Conservation (phyloP, 2,113 vertebrate species). For the Progne subis region DNA sequence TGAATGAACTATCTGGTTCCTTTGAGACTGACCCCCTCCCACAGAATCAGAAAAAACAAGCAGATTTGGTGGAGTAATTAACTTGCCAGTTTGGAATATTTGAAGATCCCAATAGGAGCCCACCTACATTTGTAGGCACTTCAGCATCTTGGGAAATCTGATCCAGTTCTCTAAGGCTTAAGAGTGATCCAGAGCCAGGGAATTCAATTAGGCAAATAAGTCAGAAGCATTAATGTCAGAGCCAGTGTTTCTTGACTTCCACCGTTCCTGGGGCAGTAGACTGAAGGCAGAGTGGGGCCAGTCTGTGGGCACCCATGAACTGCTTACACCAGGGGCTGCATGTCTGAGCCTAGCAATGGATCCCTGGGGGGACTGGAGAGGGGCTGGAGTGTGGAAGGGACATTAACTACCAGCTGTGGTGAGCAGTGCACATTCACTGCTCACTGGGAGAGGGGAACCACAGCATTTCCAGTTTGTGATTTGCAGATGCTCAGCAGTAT, state of each 20-base stretch:
- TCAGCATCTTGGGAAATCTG: background rate
- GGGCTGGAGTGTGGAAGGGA: background rate
- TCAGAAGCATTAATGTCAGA: background rate
- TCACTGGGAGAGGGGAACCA: background rate
- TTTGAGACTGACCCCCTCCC: background rate
- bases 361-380: background rate
- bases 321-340: fast-evolving
- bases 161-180: background rate
- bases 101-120: background rate
- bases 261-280: background rate
- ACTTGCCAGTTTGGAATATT: background rate
- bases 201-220: background rate
- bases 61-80: background rate
- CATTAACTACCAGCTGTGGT: background rate
- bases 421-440: background rate
- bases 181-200: background rate
- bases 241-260: background rate
- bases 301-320: background rate
- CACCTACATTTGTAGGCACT: background rate
- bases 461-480: background rate
- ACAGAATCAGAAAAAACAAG: background rate
- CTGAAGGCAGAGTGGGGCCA: background rate
- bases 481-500: background rate
- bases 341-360: background rate
- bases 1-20: background rate